A percentile compares a stretch with the other conserved stretches of the same genome.
These are phyloP conservation scores for Sycophila texana DNA, from an alignment of 2,888 invertebrate genomes.

Conservation along the genomic window DNA sequence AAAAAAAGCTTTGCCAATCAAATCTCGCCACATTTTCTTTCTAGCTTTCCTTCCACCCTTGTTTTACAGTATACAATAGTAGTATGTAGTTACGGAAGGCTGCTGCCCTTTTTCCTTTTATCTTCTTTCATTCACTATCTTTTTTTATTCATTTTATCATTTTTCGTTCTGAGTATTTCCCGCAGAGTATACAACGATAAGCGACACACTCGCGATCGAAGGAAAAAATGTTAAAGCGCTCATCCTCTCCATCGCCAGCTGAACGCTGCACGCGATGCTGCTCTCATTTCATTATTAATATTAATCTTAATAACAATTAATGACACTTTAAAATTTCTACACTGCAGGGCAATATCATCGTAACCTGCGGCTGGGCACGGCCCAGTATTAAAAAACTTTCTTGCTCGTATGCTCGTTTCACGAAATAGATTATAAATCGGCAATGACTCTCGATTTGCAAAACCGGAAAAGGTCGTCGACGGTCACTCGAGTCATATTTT, in stretches of 20 bases:
- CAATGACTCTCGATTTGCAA: constrained; percentile 56
- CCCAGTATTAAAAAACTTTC: constrained; percentile 66
- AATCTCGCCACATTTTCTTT: constrained; percentile 57
- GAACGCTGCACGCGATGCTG: constrained; percentile 53
- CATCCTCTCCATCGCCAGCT: constrained; percentile 59
- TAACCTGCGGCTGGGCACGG: constrained; percentile 68
- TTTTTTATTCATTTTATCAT: constrained; percentile 50
- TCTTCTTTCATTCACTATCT: constrained; percentile 33
- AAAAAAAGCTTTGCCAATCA: constrained; percentile 45
- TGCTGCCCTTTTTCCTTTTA: constrained; percentile 60
- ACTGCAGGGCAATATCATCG: constrained; percentile 68
- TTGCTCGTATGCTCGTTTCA: constrained; percentile 59
- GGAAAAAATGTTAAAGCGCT: constrained; percentile 55
- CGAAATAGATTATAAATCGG: constrained; percentile 58
- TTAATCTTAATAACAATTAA: constrained; percentile 73
- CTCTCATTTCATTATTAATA: constrained; percentile 62
- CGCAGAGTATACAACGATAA: constrained; percentile 60
- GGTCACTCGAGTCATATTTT: constrained; percentile 59
- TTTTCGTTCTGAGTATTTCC: constrained; percentile 61
- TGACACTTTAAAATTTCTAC: constrained; percentile 73
- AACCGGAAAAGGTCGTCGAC: constrained; percentile 58
- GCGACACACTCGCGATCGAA: constrained; percentile 58
- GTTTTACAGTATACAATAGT: constrained; percentile 65
- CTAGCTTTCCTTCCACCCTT: constrained; percentile 55
- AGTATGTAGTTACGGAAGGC: constrained; percentile 65